Percentiles rank a stretch among this genome's conserved stretches.
Evolutionary conservation across 1,140 invertebrate genomes (phyloP).

Genomic region (Trissolcus basalis): DNA sequence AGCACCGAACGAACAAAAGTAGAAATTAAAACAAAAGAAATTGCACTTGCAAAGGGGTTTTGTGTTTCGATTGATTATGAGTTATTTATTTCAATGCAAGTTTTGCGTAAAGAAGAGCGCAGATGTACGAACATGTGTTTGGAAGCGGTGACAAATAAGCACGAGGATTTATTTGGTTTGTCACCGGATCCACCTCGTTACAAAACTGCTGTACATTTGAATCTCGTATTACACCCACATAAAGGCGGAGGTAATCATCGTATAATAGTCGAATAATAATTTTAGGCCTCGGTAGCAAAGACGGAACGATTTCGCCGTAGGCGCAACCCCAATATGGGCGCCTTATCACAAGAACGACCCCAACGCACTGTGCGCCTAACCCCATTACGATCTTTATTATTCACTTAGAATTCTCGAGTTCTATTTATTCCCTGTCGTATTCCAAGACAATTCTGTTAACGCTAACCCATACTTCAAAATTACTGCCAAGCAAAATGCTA

Average conservation of each 20-base stretch:
- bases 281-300: conserved; percentile 51
- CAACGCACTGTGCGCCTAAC: conserved; percentile 56
- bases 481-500: too few species aligned
- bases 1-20: neutral
- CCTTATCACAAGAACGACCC: conserved; percentile 62
- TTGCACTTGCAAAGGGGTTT: neutral
- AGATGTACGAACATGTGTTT: conserved; percentile 72
- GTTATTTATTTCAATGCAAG: conserved; percentile 27
- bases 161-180: conserved; percentile 68
- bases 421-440: conserved; percentile 62
- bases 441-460: conserved; percentile 38
- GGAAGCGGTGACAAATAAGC: conserved; percentile 63
- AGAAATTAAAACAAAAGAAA: neutral
- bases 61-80: conserved; percentile 30
- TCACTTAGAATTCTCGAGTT: conserved; percentile 70
- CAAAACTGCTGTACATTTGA: conserved; percentile 67
- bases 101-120: conserved; percentile 27
- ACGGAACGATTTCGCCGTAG: conserved; percentile 61
- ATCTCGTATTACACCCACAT: conserved; percentile 73
- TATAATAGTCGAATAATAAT: conserved; percentile 73
- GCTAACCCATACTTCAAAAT: too few species aligned
- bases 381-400: conserved; percentile 70
- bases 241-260: conserved; percentile 70
- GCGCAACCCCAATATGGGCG: conserved; percentile 69
- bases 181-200: conserved; percentile 66